Base-by-base conservation (phyloP, 1,140 invertebrate species). In the Pseudomyrmex dendroicus region DNA sequence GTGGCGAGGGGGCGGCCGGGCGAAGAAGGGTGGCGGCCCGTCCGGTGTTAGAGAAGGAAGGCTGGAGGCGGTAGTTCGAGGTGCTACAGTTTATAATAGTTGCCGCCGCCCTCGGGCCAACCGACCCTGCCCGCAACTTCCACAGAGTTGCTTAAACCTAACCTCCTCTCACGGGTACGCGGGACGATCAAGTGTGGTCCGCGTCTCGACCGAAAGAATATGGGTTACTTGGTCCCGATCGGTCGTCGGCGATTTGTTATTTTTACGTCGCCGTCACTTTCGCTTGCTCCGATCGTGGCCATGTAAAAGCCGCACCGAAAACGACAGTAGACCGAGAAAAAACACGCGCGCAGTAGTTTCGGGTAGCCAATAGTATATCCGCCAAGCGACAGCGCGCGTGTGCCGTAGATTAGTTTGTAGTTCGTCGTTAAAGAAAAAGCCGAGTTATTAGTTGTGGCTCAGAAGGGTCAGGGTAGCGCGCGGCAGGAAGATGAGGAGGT, bases 71-170 rank as follows among this genome's bases (percentile, higher is more conserved):
- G 93, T 94, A 93, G 93, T 94, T 94, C 93, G 93, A 94, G 93
- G 94, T 94, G 93, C 93, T 94, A 94, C 92, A 94, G 94, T 94
- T 94, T 94, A 94, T 94, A 94, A 94, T 94, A 94, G 94, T 94
- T 94, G 92, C 92, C 91, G 90, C 90, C 92, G 91, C 92, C 93
- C 91, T 91, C 91, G 89, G 91, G 92, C 92, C 90, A 90, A 92
- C 92, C 92, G 90, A 92, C 91, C 89, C 93, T 91, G 86, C 90
- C 90, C 92, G 89, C 93, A 94, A 94, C 93, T 94, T 94, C 92
- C 90, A 92, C 92, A 92, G 92, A 94, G 93, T 94, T 94, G 93
- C 93, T 94, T 94, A 94, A 94, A 94, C 93, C 93, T 93, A 93
- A 92, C 92, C 91, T 93, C 72, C 86, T 86, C 86, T 84, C 85